Base-by-base conservation (phyloP, 2,888 invertebrate genomes). In the Tachina lurida region DNA sequence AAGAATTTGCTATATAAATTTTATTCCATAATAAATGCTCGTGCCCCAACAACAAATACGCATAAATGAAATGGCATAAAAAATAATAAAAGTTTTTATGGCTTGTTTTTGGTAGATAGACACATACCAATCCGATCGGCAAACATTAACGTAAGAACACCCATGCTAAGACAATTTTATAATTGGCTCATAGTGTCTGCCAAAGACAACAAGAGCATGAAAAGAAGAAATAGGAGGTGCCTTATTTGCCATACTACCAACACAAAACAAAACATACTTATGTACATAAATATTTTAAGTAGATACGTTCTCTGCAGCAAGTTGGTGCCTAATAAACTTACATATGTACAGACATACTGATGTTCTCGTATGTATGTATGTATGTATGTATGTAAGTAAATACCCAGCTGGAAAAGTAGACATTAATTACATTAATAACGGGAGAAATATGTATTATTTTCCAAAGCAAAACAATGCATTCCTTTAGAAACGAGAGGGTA, bases 41-140 rank as follows among this genome's bases (percentile, higher is more conserved):
- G 60, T 54, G 62, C n/a, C 31, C 17, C 22, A 45, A 62, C 19
- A 74, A 12, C 41, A 65, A 60, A 65, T 58, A 60, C 17, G 58
- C 56, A 80, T 58, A 76, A 71, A 71, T 70, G 58, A 54, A 77
- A 81, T 80, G 71, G 67, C 80, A 71, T 73, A 65, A 17, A 73
- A 76, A 84, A 71, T 73, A 81, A 81, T 68, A 81, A 84, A 80
- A 77, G n/a, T 62, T 63, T 65, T 84, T 68, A 81, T 77, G 67
- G 13, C 52, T 68, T 54, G 62, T 77, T 77, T 31, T 81, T 84
- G 39, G 31, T 63, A 63, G 56, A 52, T 49, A 52, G 60, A 58
- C 45, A 83, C 74, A 80, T 71, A 70, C 63, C 76, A 82, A 76
- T 47, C 43, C 65, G 63, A 77, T 65, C 76, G 73, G 19, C 60